Evolutionary conservation across 2,888 invertebrate genomes (phyloP).

Genomic region (Caenorhabditis sp.): DNA sequence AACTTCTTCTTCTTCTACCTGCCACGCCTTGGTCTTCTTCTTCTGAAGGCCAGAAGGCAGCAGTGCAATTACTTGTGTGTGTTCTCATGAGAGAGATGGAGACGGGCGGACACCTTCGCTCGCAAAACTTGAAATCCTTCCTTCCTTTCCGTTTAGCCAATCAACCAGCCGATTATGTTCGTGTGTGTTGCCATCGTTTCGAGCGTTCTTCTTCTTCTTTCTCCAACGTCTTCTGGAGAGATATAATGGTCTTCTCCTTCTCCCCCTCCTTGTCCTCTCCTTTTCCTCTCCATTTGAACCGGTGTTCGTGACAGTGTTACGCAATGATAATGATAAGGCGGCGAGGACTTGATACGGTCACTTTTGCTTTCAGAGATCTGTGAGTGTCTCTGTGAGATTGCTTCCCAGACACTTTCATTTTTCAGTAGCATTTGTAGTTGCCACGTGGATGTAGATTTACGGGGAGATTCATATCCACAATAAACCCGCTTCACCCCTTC

Average conservation of each 20-base stretch:
- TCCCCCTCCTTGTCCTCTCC: slow-evolving; percentile 4
- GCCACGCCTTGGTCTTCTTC: slow-evolving; percentile 41
- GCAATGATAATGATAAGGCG: slow-evolving; percentile 38
- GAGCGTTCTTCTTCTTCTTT: slow-evolving; percentile 14
- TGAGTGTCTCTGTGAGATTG: too few species aligned
- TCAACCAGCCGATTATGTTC: slow-evolving; percentile 57
- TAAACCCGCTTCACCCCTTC: not conserved
- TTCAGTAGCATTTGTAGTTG: too few species aligned
- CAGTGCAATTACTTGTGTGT: slow-evolving; percentile 41
- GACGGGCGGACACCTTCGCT: not conserved
- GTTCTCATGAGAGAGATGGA: not conserved
- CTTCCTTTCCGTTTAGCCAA: slow-evolving; percentile 58
- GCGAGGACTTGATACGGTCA: slow-evolving; percentile 40
- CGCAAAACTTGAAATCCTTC: slow-evolving; percentile 48
- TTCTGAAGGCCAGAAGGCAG: slow-evolving; percentile 21
- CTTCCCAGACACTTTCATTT: slow-evolving; percentile 14
- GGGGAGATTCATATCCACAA: not conserved
- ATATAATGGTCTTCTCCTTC: too few species aligned
- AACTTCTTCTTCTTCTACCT: too few species aligned
- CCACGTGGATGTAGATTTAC: too few species aligned
- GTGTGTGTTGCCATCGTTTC: slow-evolving; percentile 27
- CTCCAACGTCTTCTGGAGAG: not conserved
- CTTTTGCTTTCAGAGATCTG: not conserved
- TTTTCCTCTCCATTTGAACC: slow-evolving; percentile 19
- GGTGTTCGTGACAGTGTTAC: slow-evolving; percentile 58